Percentiles rank a stretch among this genome's conserved stretches.
Conservation (phyloP, 2,113 vertebrate species). For the Epinephelus lanceolatus region DNA sequence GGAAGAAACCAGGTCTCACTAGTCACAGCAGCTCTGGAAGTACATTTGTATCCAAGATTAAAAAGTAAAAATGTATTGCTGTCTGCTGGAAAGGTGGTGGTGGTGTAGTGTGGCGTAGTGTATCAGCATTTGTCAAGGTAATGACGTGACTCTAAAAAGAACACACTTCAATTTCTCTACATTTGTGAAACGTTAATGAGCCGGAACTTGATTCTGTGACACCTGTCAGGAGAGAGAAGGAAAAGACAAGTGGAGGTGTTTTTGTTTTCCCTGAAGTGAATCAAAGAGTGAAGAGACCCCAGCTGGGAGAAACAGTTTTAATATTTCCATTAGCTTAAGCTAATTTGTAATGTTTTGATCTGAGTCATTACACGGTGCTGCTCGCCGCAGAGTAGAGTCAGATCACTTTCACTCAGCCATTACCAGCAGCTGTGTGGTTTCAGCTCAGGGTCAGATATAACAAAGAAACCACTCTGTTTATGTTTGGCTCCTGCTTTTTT, state of each 20-base stretch:
- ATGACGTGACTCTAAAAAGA: not conserved
- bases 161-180: not conserved
- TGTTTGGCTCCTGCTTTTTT: conserved; percentile 28
- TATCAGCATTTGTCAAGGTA: not conserved
- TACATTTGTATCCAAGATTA: too few species aligned
- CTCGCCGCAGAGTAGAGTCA: conserved; percentile 18
- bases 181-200: conserved; percentile 41
- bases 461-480: conserved; percentile 45
- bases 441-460: conserved; percentile 20
- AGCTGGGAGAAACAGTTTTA: not conserved
- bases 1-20: too few species aligned
- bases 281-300: not conserved
- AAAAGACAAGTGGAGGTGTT: not conserved
- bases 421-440: conserved; percentile 42
- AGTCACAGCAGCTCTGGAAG: too few species aligned
- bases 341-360: conserved; percentile 36
- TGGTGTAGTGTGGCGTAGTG: too few species aligned
- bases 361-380: conserved; percentile 5
- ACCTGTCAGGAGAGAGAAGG: not conserved
- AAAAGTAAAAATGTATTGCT: too few species aligned
- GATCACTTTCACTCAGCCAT: conserved; percentile 32
- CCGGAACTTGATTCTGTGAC: not conserved
- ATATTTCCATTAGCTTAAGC: conserved; percentile 18
- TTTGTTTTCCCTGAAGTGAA: not conserved
- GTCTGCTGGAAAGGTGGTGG: too few species aligned